phyloP scores from a whole-genome alignment of 1,140 invertebrate genomes.

The Drosophila rhopaloa region DNA sequence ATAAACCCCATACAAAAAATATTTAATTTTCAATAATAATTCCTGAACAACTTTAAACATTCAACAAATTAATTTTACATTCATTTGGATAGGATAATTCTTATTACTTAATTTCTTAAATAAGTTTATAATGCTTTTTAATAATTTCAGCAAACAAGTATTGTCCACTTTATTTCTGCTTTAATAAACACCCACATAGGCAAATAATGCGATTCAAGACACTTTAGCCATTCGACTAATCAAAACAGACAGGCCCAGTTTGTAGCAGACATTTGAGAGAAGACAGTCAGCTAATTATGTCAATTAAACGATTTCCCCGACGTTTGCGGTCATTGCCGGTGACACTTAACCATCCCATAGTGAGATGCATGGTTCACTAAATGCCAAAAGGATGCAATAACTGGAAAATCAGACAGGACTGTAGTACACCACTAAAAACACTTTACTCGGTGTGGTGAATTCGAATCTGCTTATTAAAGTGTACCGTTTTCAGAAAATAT shows the following conservation, averaged over 20 bases:
- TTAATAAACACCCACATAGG: too few relatives aligned
- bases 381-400: conserved; percentile 43
- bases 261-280: conserved; percentile 8
- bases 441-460: too few relatives aligned
- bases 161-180: too few relatives aligned
- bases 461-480: too few relatives aligned
- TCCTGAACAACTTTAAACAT: too few relatives aligned
- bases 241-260: conserved; percentile 8
- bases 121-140: too few relatives aligned
- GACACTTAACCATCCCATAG: conserved; percentile 32
- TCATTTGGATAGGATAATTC: too few relatives aligned
- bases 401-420: background rate
- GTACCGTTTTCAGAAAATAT: too few relatives aligned
- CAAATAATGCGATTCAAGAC: background rate
- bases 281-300: conserved; percentile 61
- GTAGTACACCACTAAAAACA: background rate
- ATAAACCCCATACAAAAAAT: too few relatives aligned
- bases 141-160: background rate
- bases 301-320: conserved; percentile 56
- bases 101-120: too few relatives aligned
- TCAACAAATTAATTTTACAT: too few relatives aligned
- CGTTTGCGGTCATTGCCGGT: conserved; percentile 51
- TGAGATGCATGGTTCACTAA: conserved; percentile 26
- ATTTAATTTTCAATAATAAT: too few relatives aligned
- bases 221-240: conserved; percentile 23